Base-by-base conservation (phyloP, 2,113 vertebrate genomes). In the Petaurus breviceps region DNA sequence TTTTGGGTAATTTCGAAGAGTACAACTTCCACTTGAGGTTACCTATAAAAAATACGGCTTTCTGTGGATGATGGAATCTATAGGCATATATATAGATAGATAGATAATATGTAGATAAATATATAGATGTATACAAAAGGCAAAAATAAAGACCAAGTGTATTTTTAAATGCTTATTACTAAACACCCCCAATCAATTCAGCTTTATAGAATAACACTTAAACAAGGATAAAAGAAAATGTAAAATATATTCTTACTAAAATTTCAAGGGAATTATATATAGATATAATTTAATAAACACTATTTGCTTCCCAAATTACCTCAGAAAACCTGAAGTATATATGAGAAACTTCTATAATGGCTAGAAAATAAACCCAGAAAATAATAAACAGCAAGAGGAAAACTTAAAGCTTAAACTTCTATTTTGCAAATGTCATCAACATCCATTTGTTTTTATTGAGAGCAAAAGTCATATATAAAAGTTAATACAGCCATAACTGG, bases 261-360 rank as follows among this genome's bases (percentile, higher is more conserved):
- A 46, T 12, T 52, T 91, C 14, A 57, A 57, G 55, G 54, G 7
- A 28, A 57, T 28, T 2, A 57, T 28, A 57, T 28, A 57, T 57
- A n/a, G n/a, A 26, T 57, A 26, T 57, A 57, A 28, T 49, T 49
- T 49, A 49, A 49, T 49, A 49, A 49, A 49, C 19, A 7, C 25
- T 94, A 46, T 54, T 93, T 52, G 91, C 91, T 93, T 51, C 28
- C 92, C 91, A 92, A 93, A 94, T 57, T 84, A 96, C 57, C 93
- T 90, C 54, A 94, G 51, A 93, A 97, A 93, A 46, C 50, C 51
- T 89, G 7, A 84, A 97, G 53, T 54, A 10, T 53, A 54, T n/a
- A n/a, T 92, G 3, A 96, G 95, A 93, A 89, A 68, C 46, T 94
- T 92, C 19, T 91, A 61, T 57, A 90, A 49, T 3, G 61, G 84